Evolutionary conservation across 1,140 invertebrate species (phyloP), one percentile per base, ranked within the genome.

Genomic region (Myzus persicae): DNA sequence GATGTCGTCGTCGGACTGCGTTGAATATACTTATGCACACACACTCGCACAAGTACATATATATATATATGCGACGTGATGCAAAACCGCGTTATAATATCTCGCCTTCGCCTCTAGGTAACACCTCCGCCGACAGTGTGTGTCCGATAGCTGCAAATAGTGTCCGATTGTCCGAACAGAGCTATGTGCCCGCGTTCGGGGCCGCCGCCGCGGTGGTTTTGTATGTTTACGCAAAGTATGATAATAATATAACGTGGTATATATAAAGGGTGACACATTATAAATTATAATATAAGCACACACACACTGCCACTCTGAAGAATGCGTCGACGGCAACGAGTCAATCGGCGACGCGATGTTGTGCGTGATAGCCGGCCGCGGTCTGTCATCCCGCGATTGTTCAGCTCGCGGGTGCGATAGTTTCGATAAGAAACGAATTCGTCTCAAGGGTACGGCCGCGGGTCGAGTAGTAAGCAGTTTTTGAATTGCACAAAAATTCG

Each of bases 41-140:
- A 82, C 11, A n/a, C n/a, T 26, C 36, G 24, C 22, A 40, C 81
- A 82, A 14, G n/a, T 82, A 22, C 6, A 81, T 31, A 7, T 40
- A 76, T 18, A 67, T n/a, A n/a, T 14, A 67, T 76, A 44, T 40
- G 84, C 40, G 6, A 44, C 40, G 84, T 11, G 24, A 48, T 36
- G 44, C 87, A 51, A 51, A 88, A 88, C 40, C 46, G n/a, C 44
- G 44, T 88, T 88, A 48, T 84, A 84, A 40, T 26, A 40, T 84
- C 82, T 84, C 38, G 81, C n/a, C 76, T 7, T 18, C 20, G 22
- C 36, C 24, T 24, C 82, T 2, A 76, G 3, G 76, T 38, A 82
- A 82, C 40, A 85, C 84, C 38, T 42, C 42, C 11, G 11, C 11
- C 36, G 59, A 76, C 59, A 76, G 59, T 31, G 31, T 31, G 26